Evolutionary conservation across 2,113 vertebrate genomes (phyloP).

Genomic region (Haemorhous mexicanus): DNA sequence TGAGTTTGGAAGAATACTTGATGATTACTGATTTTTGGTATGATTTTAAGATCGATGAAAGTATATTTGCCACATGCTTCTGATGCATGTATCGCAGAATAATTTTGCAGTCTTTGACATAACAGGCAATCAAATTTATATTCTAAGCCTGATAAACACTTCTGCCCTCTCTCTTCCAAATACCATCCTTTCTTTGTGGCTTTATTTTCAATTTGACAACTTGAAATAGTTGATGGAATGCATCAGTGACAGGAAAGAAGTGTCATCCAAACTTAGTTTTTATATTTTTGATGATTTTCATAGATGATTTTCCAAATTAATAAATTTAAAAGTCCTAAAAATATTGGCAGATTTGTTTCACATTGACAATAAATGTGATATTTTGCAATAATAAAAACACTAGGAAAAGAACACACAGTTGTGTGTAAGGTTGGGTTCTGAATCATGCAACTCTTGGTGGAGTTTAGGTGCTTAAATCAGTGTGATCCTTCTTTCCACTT

Average conservation of each 20-base stretch:
- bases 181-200: rapidly evolving
- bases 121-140: neutral
- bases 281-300: neutral
- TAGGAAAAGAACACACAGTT: neutral
- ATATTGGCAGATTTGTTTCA: neutral
- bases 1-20: neutral
- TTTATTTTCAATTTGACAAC: neutral
- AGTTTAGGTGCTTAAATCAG: neutral
- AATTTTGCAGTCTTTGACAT: neutral
- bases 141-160: neutral
- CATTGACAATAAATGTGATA: neutral
- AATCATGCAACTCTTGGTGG: neutral
- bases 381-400: neutral
- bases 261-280: neutral
- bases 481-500: neutral
- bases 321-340: neutral
- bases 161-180: neutral
- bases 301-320: neutral
- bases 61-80: neutral
- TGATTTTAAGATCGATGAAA: neutral
- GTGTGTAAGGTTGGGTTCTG: neutral
- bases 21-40: neutral
- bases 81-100: neutral
- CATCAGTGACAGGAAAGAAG: neutral
- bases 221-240: neutral